These are phyloP conservation scores for Ictalurus punctatus DNA, from an alignment of 2,113 vertebrate species.

Conservation along the genomic window DNA sequence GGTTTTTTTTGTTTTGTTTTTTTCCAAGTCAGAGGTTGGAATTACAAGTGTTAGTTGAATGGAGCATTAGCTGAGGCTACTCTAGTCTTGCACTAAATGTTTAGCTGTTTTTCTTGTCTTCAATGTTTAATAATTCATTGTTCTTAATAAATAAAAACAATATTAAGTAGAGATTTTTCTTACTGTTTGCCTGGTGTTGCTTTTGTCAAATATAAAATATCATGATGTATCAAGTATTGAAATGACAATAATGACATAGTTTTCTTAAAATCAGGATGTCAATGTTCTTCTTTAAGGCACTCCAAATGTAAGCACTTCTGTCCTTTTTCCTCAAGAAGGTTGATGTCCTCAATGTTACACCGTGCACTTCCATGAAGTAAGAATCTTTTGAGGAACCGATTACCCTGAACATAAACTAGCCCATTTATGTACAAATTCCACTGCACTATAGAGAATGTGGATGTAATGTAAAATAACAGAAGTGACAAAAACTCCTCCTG, in stretches of 20 bases:
- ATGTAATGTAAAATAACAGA: background rate
- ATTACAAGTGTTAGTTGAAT: background rate
- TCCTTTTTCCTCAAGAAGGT: background rate
- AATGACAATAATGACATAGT: background rate
- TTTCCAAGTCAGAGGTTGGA: background rate
- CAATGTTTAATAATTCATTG: background rate
- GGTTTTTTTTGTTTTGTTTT: background rate
- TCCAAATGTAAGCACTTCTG: background rate
- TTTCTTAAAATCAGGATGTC: too few species aligned
- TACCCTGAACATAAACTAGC: background rate
- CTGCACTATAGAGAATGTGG: background rate
- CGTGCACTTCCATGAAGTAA: background rate
- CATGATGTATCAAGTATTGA: background rate
- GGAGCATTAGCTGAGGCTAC: too few species aligned
- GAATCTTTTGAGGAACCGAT: background rate
- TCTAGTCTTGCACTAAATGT: background rate
- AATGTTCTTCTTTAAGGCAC: too few species aligned
- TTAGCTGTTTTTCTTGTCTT: background rate
- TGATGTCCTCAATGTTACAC: background rate
- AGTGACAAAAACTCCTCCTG: background rate
- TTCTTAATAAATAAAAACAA: background rate
- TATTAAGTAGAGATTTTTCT: background rate
- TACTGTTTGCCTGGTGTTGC: background rate
- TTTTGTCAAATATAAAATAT: background rate
- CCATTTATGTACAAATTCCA: background rate